Conservation (phyloP, 2,888 invertebrate genomes). For the Drosophila bunnanda region DNA sequence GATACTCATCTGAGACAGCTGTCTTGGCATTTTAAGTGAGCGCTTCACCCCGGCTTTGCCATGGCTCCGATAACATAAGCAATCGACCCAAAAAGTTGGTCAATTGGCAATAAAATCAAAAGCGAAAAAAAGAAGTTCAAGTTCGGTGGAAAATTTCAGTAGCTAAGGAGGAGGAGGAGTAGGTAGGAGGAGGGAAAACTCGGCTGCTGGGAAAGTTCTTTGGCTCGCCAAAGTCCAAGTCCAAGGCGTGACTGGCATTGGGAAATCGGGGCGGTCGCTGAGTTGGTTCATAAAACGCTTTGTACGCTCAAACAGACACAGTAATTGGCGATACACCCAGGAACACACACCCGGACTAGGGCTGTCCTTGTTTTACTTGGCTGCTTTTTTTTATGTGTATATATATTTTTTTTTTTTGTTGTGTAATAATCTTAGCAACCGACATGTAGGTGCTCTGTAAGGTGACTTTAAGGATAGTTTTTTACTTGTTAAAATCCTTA, state of each 20-base stretch:
- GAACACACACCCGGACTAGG: constrained; percentile 11
- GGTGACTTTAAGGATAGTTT: neutral
- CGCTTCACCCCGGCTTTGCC: constrained; percentile 9
- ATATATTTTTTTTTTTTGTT: neutral
- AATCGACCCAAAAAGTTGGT: constrained; percentile 76
- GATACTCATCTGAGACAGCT: constrained; percentile 65
- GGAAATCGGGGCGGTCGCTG: constrained; percentile 53
- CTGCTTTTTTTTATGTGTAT: neutral
- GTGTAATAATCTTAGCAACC: neutral
- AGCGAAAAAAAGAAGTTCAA: constrained; percentile 47
- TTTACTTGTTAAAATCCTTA: neutral
- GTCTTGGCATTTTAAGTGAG: constrained; percentile 61
- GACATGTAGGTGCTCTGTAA: neutral
- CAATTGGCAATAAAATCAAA: constrained; percentile 82
- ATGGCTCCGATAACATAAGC: constrained; percentile 39
- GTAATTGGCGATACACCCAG: constrained; percentile 76
- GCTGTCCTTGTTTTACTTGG: constrained; percentile 22
- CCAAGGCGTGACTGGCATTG: constrained; percentile 71
- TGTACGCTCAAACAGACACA: constrained; percentile 82
- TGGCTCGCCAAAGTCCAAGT: constrained; percentile 71
- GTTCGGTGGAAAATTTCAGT: constrained; percentile 21
- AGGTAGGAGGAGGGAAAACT: neutral
- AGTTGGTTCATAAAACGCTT: constrained; percentile 81
- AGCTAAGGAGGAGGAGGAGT: too few species aligned
- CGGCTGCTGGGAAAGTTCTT: constrained; percentile 44